Percentiles rank a stretch among this genome's conserved stretches.
phyloP scores from a whole-genome alignment of 2,797 vertebrate genomes.

The Anabas testudineus region DNA sequence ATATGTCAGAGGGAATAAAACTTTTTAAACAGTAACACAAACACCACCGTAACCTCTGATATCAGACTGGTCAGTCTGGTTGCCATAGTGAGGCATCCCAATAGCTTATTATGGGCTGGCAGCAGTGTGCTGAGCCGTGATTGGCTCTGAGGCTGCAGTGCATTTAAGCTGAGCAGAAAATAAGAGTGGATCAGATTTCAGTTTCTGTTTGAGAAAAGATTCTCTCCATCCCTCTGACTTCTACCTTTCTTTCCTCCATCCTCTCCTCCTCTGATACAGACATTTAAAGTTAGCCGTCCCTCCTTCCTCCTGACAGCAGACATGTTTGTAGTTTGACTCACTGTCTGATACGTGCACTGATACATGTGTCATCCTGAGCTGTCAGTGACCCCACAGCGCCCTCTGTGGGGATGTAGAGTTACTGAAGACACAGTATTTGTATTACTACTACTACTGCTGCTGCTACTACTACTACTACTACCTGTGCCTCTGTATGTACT shows the following conservation, averaged over 20 bases:
- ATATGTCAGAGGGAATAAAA: too few relatives aligned
- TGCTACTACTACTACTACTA: too few relatives aligned
- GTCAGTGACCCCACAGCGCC: slow-evolving; percentile 4
- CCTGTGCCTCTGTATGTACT: too few relatives aligned
- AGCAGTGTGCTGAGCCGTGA: slow-evolving; percentile 3
- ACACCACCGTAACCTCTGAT: slow-evolving; percentile 2
- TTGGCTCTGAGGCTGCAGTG: slow-evolving; percentile 15
- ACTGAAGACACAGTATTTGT: background rate
- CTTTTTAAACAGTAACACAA: too few relatives aligned
- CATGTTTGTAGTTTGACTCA: background rate
- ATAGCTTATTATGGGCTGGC: slow-evolving; percentile 55
- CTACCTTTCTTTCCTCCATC: background rate
- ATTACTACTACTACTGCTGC: too few relatives aligned
- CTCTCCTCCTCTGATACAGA: too few relatives aligned
- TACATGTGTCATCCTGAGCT: background rate
- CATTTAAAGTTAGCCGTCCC: too few relatives aligned
- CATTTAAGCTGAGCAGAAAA: background rate
- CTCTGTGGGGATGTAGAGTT: slow-evolving; percentile 1
- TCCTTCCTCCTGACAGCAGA: background rate
- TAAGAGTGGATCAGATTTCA: background rate
- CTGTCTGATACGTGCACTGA: background rate
- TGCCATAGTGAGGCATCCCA: slow-evolving; percentile 46
- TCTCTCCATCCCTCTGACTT: too few relatives aligned
- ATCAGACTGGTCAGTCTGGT: slow-evolving; percentile 32
- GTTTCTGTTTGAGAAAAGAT: background rate